phyloP scores from a whole-genome alignment of 2,113 vertebrate species.

The Silurus asotus region DNA sequence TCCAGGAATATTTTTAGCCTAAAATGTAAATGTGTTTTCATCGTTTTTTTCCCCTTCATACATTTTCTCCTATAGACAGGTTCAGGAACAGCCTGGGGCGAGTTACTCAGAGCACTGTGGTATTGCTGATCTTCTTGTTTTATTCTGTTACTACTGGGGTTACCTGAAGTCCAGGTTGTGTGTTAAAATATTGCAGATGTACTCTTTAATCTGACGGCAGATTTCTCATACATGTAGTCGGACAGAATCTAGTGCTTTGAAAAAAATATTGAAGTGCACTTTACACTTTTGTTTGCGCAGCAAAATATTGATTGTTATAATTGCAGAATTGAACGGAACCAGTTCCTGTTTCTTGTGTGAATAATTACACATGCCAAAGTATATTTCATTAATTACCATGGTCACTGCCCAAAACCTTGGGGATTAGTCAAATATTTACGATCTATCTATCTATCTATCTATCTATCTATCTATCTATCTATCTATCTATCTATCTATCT shows the following conservation, averaged over 20 bases:
- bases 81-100: conserved; percentile 8
- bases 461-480: too few relatives aligned
- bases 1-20: conserved; percentile 10
- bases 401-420: background rate
- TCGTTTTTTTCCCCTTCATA: background rate
- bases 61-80: conserved; percentile 10
- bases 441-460: too few relatives aligned
- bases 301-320: conserved; percentile 9
- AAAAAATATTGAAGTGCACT: background rate
- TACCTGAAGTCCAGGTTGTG: background rate
- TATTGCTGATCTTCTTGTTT: background rate
- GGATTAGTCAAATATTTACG: background rate
- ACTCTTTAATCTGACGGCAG: background rate
- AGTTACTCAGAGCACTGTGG: background rate
- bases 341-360: conserved; percentile 1
- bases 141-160: background rate
- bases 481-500: too few relatives aligned
- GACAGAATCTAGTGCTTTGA: background rate
- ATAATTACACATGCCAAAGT: background rate
- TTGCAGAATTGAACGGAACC: background rate
- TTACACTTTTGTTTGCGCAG: background rate
- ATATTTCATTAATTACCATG: background rate
- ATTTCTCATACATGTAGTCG: background rate
- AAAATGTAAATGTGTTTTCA: conserved; percentile 10
- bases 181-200: background rate